A percentile compares a stretch with the other conserved stretches of the same genome.
Conservation (phyloP, 2,888 invertebrate species). For the Cheiracanthium punctorium region DNA sequence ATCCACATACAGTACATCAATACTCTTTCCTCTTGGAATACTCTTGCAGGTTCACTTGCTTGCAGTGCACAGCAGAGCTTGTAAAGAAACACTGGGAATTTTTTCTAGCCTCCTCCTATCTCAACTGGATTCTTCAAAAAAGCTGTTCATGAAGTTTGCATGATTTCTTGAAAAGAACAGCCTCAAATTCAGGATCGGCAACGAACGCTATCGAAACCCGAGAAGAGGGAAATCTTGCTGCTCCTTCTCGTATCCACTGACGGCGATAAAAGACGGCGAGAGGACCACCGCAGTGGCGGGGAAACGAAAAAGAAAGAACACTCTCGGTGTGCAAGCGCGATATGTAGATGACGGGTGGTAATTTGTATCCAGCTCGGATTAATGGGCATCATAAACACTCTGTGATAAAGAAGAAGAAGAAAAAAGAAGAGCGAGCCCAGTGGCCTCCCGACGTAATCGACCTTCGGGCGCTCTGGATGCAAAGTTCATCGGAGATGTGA, state of each 20-base stretch:
- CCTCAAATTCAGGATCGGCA: no score
- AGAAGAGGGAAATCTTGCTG: neutral
- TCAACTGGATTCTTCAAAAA: no score
- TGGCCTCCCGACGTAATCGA: neutral
- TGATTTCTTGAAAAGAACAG: no score
- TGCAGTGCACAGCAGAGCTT: no score
- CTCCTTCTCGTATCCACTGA: neutral
- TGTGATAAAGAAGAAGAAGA: neutral
- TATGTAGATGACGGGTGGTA: conserved; percentile 17
- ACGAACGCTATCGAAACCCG: neutral
- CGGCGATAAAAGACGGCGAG: neutral
- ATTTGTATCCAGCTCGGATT: conserved; percentile 10
- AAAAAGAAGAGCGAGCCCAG: neutral
- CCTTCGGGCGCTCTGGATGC: neutral
- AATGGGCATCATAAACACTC: conserved; percentile 5
- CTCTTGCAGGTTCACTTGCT: no score
- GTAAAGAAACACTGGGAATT: no score
- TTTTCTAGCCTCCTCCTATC: no score
- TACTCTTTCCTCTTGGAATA: no score
- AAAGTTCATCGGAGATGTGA: no score
- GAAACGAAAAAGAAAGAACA: neutral
- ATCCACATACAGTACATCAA: no score
- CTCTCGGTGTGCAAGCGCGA: neutral
- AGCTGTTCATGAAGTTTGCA: no score
- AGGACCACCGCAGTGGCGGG: neutral